Base-by-base conservation (phyloP, 2,113 vertebrate species). In the Entelurus aequoreus region DNA sequence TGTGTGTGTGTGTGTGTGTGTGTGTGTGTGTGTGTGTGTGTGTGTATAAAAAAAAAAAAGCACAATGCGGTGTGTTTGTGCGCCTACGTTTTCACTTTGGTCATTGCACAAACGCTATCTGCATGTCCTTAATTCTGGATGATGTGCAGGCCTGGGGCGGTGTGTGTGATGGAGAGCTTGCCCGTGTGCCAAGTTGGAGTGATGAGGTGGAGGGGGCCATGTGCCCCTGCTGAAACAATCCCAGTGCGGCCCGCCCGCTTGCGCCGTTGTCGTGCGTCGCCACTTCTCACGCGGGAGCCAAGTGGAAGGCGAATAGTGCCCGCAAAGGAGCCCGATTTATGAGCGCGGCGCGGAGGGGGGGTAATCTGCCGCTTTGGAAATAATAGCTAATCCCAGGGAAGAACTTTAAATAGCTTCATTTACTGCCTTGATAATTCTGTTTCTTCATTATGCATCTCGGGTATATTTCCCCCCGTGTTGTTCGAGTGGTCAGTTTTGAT, bases 41-140 rank as follows among this genome's bases (percentile, higher is more conserved):
- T 9, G 14, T 53, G 51, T 5, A 19, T 1, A 19, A 19, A 19
- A 19, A 52, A 51, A 55, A 56, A 57, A 44, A 44, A 6, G 16
- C 38, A 44, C 55, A 57, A 57, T 48, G 58, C 6, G 54, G 47
- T 66, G 78, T 72, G 72, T 66, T 64, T 68, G 74, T 66, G 75
- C 62, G 82, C 71, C 70, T 78, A 75, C 75, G 55, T 79, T 85
- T 87, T 80, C 78, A 85, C 80, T 78, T 81, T 84, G 84, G 84
- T 72, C 88, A 82, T 53, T 82, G 84, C 82, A 84, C 83, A 79
- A 85, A 84, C 82, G 86, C 74, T 90, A 86, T 90, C 88, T 86
- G 82, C 87, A 85, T 90, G 88, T 89, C 83, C 88, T 88, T 91
- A 90, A 91, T 91, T 90, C 85, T 78, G 87, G 87, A 85, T 89